Conservation (phyloP, 2,797 vertebrate genomes). For the Mormyrus hasselquistii region DNA sequence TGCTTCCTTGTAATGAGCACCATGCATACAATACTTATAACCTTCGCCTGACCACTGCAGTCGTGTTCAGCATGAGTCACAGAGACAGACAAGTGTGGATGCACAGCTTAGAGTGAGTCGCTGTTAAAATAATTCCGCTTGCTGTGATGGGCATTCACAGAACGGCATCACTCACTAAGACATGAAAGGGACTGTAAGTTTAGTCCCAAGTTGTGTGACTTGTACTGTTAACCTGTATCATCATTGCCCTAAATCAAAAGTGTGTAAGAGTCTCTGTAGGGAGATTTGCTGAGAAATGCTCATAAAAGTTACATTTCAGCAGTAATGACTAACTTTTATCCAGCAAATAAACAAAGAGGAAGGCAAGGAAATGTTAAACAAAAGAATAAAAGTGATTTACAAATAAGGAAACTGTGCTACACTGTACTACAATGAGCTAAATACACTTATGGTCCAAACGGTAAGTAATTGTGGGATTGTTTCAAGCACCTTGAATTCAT, state of each 20-base stretch:
- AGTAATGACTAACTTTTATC: not conserved
- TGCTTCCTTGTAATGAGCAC: constrained; percentile 18
- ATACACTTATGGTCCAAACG: not conserved
- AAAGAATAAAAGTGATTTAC: not conserved
- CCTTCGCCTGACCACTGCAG: constrained; percentile 19
- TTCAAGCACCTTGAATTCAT: not conserved
- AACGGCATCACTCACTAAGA: not conserved
- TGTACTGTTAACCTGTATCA: not conserved
- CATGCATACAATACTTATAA: constrained; percentile 24
- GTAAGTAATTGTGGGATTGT: not conserved
- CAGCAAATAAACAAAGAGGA: not conserved
- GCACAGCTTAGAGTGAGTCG: constrained; percentile 52
- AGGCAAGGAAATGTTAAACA: not conserved
- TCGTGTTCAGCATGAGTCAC: constrained; percentile 5
- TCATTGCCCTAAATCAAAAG: not conserved
- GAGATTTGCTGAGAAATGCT: not conserved
- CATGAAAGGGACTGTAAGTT: not conserved
- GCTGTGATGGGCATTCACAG: constrained; percentile 22
- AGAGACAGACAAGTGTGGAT: constrained; percentile 25
- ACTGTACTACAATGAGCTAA: not conserved
- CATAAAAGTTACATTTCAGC: not conserved
- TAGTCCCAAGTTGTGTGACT: not conserved
- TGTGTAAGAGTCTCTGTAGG: not conserved
- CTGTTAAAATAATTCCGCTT: constrained; percentile 51
- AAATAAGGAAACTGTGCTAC: not conserved